Base-by-base conservation (phyloP, 2,797 vertebrate species). In the Cephalopachus bancanus region DNA sequence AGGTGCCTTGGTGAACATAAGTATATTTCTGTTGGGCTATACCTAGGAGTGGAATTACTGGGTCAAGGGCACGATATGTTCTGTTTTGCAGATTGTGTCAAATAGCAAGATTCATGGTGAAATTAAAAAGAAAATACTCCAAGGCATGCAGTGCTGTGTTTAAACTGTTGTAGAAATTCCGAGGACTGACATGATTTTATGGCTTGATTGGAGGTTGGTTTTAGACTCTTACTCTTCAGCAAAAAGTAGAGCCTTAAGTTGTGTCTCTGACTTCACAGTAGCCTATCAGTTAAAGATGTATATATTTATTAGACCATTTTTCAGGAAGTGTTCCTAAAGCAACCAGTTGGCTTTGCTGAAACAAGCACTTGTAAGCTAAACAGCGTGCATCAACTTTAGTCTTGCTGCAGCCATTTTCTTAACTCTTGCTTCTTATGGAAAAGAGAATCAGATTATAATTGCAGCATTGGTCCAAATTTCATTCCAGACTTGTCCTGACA, bases 191-290 rank as follows among this genome's bases (percentile, higher is more conserved):
- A 76, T 51, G 28, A 71, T 88, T 22, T 44, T 86, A 28, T 86
- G 26, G 19, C 19, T 95, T 96, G 55, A 76, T 92, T 26, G 49
- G 87, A 91, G 71, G 20, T 90, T 80, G 24, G 3, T 93, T 97
- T 92, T 78, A 87, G 92, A 67, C 53, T 89, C 62, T 83, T 64
- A 89, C 57, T 86, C 33, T 91, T 96, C 20, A 88, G 55, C 37
- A 51, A 76, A 95, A 96, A 57, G 28, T 86, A 85, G 33, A 74
- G 83, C 53, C 81, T 80, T 79, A 78, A 89, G 64, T 78, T 79
- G 3, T 79, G 30, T 90, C 30, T 80, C 26, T 72, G 69, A 83
- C 64, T 57, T 86, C 51, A 37, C 12, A 69, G 64, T 84, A 86
- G 51, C 11, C 44, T 83, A n/a, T 22, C 55, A 60, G n/a, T 71